These are phyloP conservation scores for Oikopleura dioica DNA, from an alignment of 23 tunicate genomes.

Conservation along the genomic window DNA sequence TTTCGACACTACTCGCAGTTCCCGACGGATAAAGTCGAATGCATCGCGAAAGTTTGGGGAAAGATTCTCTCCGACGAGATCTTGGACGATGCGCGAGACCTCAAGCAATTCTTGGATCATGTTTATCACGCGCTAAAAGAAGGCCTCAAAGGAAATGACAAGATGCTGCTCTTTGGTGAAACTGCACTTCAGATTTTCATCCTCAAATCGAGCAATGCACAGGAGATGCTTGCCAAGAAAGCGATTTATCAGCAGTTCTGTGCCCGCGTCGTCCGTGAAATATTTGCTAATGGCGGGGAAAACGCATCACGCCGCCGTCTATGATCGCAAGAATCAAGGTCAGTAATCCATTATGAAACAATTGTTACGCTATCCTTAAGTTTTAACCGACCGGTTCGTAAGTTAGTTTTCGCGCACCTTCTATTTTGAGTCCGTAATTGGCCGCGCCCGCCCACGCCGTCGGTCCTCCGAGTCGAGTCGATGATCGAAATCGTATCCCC, in stretches of 20 bases:
- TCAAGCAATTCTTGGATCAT: not conserved
- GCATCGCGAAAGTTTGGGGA: conserved; percentile 11
- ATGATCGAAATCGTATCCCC: conserved; percentile 1
- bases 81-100: not conserved
- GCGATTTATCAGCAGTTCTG: not conserved
- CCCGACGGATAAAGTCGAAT: not conserved
- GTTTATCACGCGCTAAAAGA: not conserved
- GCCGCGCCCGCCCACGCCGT: too few species aligned
- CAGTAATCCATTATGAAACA: too few species aligned
- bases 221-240: not conserved
- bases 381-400: too few species aligned
- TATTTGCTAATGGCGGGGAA: too few species aligned
- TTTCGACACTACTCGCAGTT: not conserved
- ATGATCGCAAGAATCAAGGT: too few species aligned
- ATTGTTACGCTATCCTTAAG: too few species aligned
- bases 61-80: conserved; percentile 1
- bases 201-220: not conserved
- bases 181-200: not conserved
- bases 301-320: too few species aligned
- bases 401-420: not conserved
- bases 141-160: not conserved
- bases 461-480: too few species aligned
- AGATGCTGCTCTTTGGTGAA: conserved; percentile 3
- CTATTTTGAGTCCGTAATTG: not conserved
- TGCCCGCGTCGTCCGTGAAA: not conserved